These are phyloP conservation scores for Helicoverpa zea DNA, from an alignment of 1,140 invertebrate genomes.

Conservation along the genomic window DNA sequence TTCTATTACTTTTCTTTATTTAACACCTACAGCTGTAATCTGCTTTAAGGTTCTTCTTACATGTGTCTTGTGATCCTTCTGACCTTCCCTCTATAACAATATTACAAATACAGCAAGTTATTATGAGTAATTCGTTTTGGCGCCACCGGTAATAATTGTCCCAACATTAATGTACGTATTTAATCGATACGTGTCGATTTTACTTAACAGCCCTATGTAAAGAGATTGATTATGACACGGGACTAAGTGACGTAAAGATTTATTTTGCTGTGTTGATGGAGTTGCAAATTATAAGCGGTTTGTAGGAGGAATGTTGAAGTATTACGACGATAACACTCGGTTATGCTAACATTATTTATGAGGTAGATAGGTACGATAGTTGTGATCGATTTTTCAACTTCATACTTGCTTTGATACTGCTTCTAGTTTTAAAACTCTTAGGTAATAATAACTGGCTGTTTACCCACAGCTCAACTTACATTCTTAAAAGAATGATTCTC, in stretches of 20 bases:
- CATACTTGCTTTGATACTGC: not conserved
- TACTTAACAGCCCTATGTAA: constrained; percentile 15
- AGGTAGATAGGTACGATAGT: not conserved
- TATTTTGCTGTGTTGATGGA: constrained; percentile 15
- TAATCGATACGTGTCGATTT: constrained; percentile 32
- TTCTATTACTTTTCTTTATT: too few relatives aligned
- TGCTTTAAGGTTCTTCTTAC: too few relatives aligned
- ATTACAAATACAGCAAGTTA: constrained; percentile 16
- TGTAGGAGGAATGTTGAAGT: constrained; percentile 11
- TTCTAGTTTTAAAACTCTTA: too few relatives aligned
- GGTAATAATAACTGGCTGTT: too few relatives aligned
- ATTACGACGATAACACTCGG: constrained; percentile 16
- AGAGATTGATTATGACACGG: constrained; percentile 35
- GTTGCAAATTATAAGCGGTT: constrained; percentile 37
- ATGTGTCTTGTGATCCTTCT: constrained; percentile 11
- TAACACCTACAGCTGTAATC: too few relatives aligned
- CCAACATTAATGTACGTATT: constrained; percentile 20
- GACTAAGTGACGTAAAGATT: constrained; percentile 40
- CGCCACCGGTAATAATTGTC: constrained; percentile 42
- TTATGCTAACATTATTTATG: constrained; percentile 6
- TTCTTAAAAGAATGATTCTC: too few relatives aligned
- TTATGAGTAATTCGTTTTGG: constrained; percentile 62
- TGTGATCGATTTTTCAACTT: not conserved
- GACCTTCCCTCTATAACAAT: not conserved
- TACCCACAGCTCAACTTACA: too few relatives aligned